These are phyloP conservation scores for Caranx ignobilis DNA, from an alignment of 2,113 vertebrate genomes.

Conservation along the genomic window DNA sequence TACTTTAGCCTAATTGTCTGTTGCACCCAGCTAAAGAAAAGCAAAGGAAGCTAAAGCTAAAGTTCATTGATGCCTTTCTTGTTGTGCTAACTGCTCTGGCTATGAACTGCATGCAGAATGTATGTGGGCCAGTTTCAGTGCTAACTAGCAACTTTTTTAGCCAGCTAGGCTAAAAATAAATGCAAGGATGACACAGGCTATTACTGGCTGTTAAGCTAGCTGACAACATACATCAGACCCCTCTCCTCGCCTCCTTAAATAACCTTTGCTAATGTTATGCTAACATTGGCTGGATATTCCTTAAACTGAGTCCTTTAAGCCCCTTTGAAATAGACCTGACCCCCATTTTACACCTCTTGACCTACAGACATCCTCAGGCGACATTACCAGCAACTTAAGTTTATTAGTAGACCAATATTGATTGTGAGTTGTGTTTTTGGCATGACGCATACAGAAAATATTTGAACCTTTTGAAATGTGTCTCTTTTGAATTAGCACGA, in stretches of 20 bases:
- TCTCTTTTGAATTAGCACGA: no score
- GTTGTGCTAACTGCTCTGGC: neutral
- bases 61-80: neutral
- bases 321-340: neutral
- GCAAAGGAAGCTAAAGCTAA: neutral
- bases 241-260: neutral
- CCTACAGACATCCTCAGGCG: neutral
- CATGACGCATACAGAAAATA: no score
- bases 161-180: conserved; percentile 61
- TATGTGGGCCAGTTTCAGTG: conserved; percentile 27
- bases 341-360: neutral
- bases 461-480: no score
- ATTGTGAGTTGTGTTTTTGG: no score
- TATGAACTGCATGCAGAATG: neutral
- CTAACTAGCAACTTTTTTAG: conserved; percentile 46
- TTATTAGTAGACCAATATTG: no score
- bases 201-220: conserved; percentile 43
- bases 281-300: neutral
- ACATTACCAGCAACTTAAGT: neutral
- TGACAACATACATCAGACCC: conserved; percentile 25
- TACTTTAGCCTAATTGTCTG: neutral
- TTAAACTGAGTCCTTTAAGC: neutral
- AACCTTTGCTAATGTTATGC: neutral
- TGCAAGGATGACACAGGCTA: conserved; percentile 42
- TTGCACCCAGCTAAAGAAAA: neutral